phyloP scores from a whole-genome alignment of 2,888 invertebrate species.

The Drosophila robusta region DNA sequence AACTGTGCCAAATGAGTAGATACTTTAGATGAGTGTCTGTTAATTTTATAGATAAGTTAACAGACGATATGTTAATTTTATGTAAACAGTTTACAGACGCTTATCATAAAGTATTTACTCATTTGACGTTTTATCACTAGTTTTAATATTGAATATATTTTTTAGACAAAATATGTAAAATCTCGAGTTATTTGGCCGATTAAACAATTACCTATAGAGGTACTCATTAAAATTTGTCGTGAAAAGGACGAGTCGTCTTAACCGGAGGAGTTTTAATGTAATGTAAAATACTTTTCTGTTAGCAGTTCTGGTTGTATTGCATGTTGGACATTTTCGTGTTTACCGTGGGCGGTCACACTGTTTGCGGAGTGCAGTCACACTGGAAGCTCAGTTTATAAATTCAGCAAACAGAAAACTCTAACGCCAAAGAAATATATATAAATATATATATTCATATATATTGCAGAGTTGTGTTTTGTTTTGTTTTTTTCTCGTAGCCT shows the following conservation, averaged over 20 bases:
- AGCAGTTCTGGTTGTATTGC: neutral
- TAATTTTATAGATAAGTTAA: too few relatives aligned
- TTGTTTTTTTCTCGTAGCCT: conserved; percentile 41
- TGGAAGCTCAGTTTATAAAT: conserved; percentile 60
- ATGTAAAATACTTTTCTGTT: neutral
- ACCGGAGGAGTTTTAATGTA: conserved; percentile 1
- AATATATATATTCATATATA: neutral
- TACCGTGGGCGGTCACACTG: conserved; percentile 28
- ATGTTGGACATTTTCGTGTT: conserved; percentile 2
- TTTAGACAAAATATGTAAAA: too few relatives aligned
- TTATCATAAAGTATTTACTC: too few relatives aligned
- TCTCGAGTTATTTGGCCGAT: too few relatives aligned
- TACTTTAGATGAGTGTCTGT: too few relatives aligned
- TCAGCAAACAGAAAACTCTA: conserved; percentile 53
- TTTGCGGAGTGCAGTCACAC: conserved; percentile 45
- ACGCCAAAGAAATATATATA: conserved; percentile 37
- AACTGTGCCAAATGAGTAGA: too few relatives aligned
- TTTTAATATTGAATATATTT: too few relatives aligned
- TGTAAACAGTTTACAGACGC: too few relatives aligned
- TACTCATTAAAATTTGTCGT: neutral
- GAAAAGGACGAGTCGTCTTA: conserved; percentile 1
- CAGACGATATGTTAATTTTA: too few relatives aligned
- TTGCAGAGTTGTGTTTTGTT: conserved; percentile 48
- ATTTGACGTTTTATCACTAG: too few relatives aligned
- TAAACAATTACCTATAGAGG: too few relatives aligned